Evolutionary conservation across 2,113 vertebrate genomes (phyloP).

Genomic region (Phoxinus phoxinus): DNA sequence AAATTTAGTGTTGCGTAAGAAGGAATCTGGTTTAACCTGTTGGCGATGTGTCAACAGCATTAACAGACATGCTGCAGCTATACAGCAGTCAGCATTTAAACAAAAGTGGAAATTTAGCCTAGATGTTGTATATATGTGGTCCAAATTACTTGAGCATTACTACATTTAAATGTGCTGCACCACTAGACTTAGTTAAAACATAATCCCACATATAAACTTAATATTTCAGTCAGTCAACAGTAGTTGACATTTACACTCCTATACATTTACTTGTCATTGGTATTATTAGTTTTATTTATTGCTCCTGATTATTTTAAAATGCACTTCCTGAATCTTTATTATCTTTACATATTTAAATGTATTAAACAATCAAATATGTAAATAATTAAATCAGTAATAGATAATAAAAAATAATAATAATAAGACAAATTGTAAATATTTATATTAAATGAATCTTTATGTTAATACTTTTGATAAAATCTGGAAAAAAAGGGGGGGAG

Average conservation of each 20-base stretch:
- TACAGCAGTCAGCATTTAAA: not conserved
- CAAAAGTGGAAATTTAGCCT: not conserved
- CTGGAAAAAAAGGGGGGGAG: not conserved
- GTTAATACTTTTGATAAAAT: no score
- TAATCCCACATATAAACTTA: not conserved
- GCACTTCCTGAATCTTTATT: not conserved
- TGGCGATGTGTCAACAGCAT: not conserved
- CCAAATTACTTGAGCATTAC: not conserved
- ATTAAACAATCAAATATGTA: not conserved
- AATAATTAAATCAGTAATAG: not conserved
- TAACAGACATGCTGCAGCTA: not conserved
- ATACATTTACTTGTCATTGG: not conserved
- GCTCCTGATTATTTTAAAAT: not conserved
- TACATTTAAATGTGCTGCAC: not conserved
- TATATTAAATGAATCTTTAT: no score
- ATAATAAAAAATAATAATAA: not conserved
- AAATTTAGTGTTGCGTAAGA: not conserved
- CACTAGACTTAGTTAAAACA: not conserved
- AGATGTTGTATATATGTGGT: not conserved
- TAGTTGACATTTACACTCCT: not conserved
- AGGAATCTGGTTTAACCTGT: constrained; percentile 16
- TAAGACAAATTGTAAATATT: not conserved
- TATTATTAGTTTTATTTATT: not conserved
- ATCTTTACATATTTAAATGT: not conserved
- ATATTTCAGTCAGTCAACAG: not conserved